phyloP scores from a whole-genome alignment of 2,888 invertebrate genomes.

The Acrobasis consociella region DNA sequence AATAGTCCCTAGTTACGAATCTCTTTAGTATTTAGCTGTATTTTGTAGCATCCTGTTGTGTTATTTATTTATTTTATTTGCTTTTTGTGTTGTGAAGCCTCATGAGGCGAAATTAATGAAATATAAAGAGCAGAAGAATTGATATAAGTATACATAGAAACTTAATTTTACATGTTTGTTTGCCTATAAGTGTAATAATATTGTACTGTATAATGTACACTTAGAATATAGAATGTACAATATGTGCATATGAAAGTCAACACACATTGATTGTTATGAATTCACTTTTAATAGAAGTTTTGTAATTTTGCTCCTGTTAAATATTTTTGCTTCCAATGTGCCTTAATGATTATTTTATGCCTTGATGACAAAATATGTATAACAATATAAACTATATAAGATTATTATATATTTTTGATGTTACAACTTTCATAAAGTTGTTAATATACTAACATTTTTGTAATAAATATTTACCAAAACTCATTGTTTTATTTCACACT shows the following conservation, averaged over 20 bases:
- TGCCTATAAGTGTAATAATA: not conserved
- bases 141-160: not conserved
- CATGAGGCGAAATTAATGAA: not conserved
- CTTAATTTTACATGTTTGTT: not conserved
- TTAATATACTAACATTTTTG: constrained; percentile 60
- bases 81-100: not conserved
- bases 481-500: constrained; percentile 13
- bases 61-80: constrained; percentile 22
- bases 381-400: constrained; percentile 32
- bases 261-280: not conserved
- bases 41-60: constrained; percentile 30
- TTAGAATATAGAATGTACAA: too few species aligned
- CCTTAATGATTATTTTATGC: constrained; percentile 42
- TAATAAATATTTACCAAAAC: constrained; percentile 39
- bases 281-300: not conserved
- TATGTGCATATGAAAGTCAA: not conserved
- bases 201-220: not conserved
- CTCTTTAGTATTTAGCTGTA: constrained; percentile 12
- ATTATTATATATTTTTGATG: constrained; percentile 56
- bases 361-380: constrained; percentile 36
- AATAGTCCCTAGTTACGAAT: constrained; percentile 13
- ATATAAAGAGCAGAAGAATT: not conserved
- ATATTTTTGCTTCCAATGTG: constrained; percentile 38
- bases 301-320: not conserved
- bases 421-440: constrained; percentile 69